Percentiles rank a stretch among this genome's conserved stretches.
These are phyloP conservation scores for Clytia hemisphaerica DNA, from an alignment of 30 jellyfish, hydroid and myxozoan species.

Conservation along the genomic window DNA sequence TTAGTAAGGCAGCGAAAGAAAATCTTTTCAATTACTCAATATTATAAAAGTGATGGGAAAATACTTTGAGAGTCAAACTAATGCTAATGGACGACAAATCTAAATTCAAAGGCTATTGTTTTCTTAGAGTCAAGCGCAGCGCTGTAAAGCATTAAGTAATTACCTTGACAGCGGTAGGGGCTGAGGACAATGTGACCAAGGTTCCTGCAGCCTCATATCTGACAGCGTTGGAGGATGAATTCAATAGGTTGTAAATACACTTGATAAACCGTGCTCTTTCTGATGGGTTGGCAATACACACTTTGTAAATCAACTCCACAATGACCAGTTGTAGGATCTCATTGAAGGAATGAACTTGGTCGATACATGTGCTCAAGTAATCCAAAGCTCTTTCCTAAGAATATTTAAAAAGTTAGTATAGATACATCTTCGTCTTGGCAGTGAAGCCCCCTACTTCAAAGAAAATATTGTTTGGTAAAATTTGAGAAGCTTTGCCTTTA, in stretches of 20 bases:
- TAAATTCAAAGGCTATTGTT: too few relatives aligned
- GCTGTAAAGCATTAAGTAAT: background rate
- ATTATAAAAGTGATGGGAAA: too few relatives aligned
- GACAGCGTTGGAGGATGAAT: constrained; percentile 96
- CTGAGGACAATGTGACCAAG: constrained; percentile 94
- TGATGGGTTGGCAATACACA: constrained; percentile 97
- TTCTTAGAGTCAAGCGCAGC: too few relatives aligned
- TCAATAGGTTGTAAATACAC: constrained; percentile 87
- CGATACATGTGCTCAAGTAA: constrained; percentile 95
- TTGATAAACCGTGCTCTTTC: constrained; percentile 94
- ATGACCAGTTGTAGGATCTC: constrained; percentile 95
- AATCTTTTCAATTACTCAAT: too few relatives aligned
- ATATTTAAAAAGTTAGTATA: too few relatives aligned
- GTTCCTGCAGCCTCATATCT: constrained; percentile 99
- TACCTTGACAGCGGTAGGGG: constrained; percentile 99
- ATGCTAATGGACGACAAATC: too few relatives aligned
- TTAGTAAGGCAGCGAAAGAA: too few relatives aligned
- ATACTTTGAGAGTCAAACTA: too few relatives aligned
- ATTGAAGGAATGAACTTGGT: constrained; percentile 88
- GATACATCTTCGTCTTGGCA: constrained; percentile 3
- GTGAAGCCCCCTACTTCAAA: background rate
- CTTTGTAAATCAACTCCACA: constrained; percentile 97
- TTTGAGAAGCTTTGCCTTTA: background rate
- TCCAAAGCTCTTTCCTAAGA: constrained; percentile 89
- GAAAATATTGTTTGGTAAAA: background rate